A percentile compares a stretch with the other conserved stretches of the same genome.
Evolutionary conservation across 2,888 invertebrate species (phyloP).

Genomic region (Onchidella celtica): DNA sequence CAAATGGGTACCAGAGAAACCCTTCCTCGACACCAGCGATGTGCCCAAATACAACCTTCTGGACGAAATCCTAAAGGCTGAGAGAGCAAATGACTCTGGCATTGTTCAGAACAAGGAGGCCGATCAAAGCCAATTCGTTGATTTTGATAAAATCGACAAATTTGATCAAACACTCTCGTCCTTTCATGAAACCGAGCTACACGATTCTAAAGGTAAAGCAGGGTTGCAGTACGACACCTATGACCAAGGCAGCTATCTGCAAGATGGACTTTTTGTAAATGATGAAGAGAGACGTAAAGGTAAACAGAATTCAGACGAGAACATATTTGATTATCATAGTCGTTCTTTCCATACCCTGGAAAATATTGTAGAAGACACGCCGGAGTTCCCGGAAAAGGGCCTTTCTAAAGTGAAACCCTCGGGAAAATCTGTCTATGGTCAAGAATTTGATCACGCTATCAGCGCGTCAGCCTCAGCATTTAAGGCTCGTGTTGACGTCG

Average conservation of each 20-base stretch:
- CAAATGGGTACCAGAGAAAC: no score
- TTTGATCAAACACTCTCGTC: no score
- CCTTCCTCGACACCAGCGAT: neutral
- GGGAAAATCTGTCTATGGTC: neutral
- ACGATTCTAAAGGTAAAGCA: no score
- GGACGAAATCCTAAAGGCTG: neutral
- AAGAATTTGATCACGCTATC: neutral
- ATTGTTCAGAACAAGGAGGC: neutral
- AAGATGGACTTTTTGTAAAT: neutral
- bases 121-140: neutral
- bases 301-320: neutral
- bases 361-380: constrained; percentile 18
- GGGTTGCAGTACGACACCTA: neutral
- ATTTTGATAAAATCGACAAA: neutral
- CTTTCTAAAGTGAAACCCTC: neutral
- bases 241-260: neutral
- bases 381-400: neutral
- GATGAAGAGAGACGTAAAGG: no score
- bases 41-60: neutral
- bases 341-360: constrained; percentile 20
- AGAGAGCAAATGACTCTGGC: neutral
- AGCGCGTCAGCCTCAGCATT: constrained; percentile 2
- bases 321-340: neutral
- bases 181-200: no score
- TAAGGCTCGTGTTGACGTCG: neutral